Percentiles rank a stretch among this genome's conserved stretches.
phyloP scores from a whole-genome alignment of 2,113 vertebrate species.

The Leptocoma aspasia region DNA sequence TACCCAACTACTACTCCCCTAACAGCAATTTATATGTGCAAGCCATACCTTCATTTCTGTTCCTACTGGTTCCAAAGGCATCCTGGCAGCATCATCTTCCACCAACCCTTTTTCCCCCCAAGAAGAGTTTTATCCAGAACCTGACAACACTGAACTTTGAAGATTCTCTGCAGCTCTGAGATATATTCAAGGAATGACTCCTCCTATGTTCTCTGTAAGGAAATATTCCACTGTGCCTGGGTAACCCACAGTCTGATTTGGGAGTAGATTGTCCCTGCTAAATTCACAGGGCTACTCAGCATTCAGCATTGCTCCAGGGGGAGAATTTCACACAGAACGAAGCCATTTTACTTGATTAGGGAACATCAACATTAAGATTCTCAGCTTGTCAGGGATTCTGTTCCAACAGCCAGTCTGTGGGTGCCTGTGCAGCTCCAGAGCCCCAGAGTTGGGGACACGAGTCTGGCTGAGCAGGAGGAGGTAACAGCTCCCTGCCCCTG shows the following conservation, averaged over 20 bases:
- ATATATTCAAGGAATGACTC: background rate
- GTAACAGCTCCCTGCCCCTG: background rate
- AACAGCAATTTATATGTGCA: background rate
- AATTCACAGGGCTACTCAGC: background rate
- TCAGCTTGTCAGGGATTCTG: background rate
- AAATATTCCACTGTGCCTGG: background rate
- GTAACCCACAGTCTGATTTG: background rate
- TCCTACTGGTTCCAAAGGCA: background rate
- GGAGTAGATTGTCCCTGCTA: background rate
- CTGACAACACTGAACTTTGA: background rate
- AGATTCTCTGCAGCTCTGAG: background rate
- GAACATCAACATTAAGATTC: background rate
- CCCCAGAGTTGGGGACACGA: background rate
- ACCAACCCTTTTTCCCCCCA: rapidly evolving
- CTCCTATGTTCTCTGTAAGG: background rate
- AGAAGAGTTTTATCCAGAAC: background rate
- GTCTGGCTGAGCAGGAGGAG: background rate
- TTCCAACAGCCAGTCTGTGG: background rate
- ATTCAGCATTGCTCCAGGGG: background rate
- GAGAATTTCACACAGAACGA: background rate
- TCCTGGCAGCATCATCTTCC: background rate
- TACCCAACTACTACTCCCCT: background rate
- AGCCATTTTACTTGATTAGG: background rate
- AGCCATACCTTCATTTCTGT: background rate
- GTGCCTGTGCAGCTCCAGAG: background rate